Evolutionary conservation across 2,113 vertebrate genomes (phyloP).

Genomic region (Rhynchomys soricoides): DNA sequence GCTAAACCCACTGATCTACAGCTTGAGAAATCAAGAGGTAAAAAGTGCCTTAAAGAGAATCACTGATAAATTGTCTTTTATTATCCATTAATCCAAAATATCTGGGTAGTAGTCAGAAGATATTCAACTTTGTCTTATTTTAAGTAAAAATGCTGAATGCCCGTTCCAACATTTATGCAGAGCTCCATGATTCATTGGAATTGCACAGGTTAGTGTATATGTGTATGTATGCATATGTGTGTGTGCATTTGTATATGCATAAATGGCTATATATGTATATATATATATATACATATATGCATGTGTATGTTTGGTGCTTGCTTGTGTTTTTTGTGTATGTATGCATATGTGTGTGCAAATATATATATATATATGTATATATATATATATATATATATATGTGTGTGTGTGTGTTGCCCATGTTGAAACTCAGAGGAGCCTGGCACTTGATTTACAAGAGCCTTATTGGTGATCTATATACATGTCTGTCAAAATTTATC

Average conservation of each 20-base stretch:
- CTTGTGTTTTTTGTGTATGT: neutral
- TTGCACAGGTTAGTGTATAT: neutral
- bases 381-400: neutral
- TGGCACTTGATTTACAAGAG: too few relatives aligned
- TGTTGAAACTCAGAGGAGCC: too few relatives aligned
- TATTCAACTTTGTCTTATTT: neutral
- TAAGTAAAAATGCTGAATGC: neutral
- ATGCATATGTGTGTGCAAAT: neutral
- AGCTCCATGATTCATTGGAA: neutral
- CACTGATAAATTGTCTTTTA: conserved; percentile 19
- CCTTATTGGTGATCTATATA: too few relatives aligned
- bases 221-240: neutral
- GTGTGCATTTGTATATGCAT: neutral
- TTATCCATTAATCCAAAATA: neutral
- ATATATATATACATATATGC: too few relatives aligned
- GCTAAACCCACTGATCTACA: conserved; percentile 60
- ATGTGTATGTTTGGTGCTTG: neutral
- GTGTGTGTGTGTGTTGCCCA: too few relatives aligned
- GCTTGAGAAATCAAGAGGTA: conserved; percentile 62
- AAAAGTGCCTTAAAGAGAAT: conserved; percentile 53
- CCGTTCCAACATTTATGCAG: neutral
- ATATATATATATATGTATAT: too few relatives aligned
- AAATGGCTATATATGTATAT: neutral
- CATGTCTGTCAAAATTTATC: too few relatives aligned
- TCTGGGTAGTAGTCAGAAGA: neutral